Conservation (phyloP, 2,113 vertebrate species). For the Trinectes maculatus region DNA sequence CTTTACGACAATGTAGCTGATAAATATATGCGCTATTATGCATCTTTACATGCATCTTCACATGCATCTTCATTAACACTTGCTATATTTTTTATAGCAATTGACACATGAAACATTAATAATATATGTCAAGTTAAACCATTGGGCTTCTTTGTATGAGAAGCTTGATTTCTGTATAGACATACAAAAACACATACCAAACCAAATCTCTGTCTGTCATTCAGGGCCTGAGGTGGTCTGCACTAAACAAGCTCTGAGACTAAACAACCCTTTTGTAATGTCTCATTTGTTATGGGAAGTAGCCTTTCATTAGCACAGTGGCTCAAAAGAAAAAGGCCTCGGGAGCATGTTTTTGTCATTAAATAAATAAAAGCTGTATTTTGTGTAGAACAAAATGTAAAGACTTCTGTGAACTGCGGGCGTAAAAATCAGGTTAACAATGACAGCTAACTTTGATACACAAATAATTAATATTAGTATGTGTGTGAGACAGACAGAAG, state of each 20-base stretch:
- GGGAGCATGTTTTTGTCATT: slow-evolving; percentile 20
- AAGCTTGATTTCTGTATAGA: slow-evolving; percentile 45
- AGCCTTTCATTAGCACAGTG: slow-evolving; percentile 62
- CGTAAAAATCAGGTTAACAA: too few relatives aligned
- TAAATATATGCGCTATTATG: neutral
- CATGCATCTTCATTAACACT: neutral
- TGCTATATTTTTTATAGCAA: slow-evolving; percentile 1
- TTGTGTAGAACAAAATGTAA: slow-evolving; percentile 1
- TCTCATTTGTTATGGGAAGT: slow-evolving; percentile 62
- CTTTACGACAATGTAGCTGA: neutral
- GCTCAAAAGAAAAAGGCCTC: slow-evolving; percentile 33
- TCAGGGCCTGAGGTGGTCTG: slow-evolving; percentile 64
- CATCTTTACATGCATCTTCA: neutral
- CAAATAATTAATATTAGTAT: neutral
- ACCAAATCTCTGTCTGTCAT: slow-evolving; percentile 60
- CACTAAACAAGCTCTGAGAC: slow-evolving; percentile 71
- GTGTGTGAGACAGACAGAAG: neutral
- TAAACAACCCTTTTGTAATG: slow-evolving; percentile 77
- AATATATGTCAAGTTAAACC: slow-evolving; percentile 41
- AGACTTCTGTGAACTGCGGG: neutral
- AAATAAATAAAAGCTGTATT: slow-evolving; percentile 12
- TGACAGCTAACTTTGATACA: neutral
- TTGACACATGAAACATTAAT: slow-evolving; percentile 30
- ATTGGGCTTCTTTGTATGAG: slow-evolving; percentile 35
- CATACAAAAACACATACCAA: slow-evolving; percentile 62